Conservation (phyloP, 2,113 vertebrate species). For the Nibea coibor region DNA sequence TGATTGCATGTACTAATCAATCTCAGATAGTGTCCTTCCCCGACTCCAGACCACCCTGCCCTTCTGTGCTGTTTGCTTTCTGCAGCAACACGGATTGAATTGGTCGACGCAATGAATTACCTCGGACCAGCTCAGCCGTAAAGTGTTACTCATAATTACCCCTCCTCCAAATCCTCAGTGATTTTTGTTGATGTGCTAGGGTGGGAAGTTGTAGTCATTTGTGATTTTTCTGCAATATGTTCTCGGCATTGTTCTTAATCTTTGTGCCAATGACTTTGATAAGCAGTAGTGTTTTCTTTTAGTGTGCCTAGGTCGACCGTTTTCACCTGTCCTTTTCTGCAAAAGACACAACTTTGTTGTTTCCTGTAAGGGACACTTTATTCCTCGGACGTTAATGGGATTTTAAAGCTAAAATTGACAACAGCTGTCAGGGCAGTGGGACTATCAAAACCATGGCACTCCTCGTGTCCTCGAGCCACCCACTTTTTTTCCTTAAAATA, state of each 20-base stretch:
- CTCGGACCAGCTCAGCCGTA: conserved; percentile 45
- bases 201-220: conserved; percentile 13
- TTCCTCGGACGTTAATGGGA: conserved; percentile 12
- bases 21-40: conserved; percentile 24
- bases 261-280: conserved; percentile 67
- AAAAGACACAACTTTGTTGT: conserved; percentile 2
- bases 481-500: background rate
- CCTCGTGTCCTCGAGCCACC: conserved; percentile 5
- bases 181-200: conserved; percentile 25
- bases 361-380: conserved; percentile 13
- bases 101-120: conserved; percentile 25
- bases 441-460: conserved; percentile 15
- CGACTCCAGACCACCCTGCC: background rate
- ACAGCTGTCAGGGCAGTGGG: conserved; percentile 1
- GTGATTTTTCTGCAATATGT: conserved; percentile 36
- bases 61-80: conserved; percentile 39
- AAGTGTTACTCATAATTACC: conserved; percentile 39
- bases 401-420: conserved; percentile 45
- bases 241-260: conserved; percentile 50
- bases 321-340: conserved; percentile 27
- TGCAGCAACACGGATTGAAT: conserved; percentile 47
- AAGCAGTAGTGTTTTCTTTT: conserved; percentile 41
- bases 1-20: conserved; percentile 36
- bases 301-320: conserved; percentile 19
- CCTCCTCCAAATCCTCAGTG: conserved; percentile 11